Evolutionary conservation across 2,888 invertebrate species (phyloP), one percentile per base, ranked within the genome.

Genomic region (Eupithecia centaureata): DNA sequence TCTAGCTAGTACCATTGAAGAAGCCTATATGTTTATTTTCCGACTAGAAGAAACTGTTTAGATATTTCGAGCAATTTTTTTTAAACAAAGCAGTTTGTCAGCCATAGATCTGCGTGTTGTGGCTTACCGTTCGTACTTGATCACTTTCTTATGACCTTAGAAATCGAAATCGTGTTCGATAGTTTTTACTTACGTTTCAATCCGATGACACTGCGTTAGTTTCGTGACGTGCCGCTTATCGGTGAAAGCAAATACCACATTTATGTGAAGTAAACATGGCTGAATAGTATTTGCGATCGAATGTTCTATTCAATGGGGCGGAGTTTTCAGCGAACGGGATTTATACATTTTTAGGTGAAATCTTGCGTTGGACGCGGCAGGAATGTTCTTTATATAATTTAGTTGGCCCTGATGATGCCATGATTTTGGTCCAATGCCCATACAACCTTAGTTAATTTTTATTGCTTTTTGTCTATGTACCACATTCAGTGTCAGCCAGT

Each of bases 111-210:
- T 42, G 42, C 18, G 4, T 1, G 47, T 47, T 47, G 32, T 57
- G 57, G 18, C 32, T 30, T 57, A 57, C 57, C 57, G 32, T 57
- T 57, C 32, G 18, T 27, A 52, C 15, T 33, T n/a, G 30, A 64
- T 72, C 66, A 69, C 75, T 73, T 75, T 73, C 73, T 51, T 75
- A 30, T 71, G 67, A 76, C 72, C 76, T 75, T 75, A 75, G 75
- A 76, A 74, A 76, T 57, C 68, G 72, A 71, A 60, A 71, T 59
- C 58, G 56, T 57, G 63, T 66, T 65, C 65, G 61, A n/a, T 30
- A 15, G 61, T 69, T 54, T 65, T 64, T 70, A 57, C 62, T 68
- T 67, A 70, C 67, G 71, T 67, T 68, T 38, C 33, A 30, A 42
- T 62, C 47, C 25, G 56, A 65, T 69, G 71, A 73, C 52, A 60